Conservation (phyloP, 2,113 vertebrate genomes). For the Hucho hucho region DNA sequence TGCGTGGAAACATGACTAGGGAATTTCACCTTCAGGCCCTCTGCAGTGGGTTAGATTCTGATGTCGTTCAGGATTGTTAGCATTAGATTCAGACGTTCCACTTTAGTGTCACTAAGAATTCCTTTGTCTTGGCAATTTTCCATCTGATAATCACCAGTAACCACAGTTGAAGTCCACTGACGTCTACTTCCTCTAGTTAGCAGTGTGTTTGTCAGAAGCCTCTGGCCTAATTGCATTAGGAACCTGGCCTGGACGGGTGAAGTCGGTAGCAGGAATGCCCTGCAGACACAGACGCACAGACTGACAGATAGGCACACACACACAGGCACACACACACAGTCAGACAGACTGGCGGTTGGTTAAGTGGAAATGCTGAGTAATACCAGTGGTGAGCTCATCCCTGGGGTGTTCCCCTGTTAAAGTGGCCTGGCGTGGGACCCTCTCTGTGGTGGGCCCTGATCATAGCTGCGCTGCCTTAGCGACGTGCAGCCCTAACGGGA, state of each 20-base stretch:
- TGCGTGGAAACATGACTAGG: background rate
- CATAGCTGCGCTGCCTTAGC: conserved; percentile 4
- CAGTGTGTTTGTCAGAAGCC: background rate
- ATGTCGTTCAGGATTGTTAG: too few species aligned
- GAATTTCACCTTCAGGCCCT: background rate
- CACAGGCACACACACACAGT: background rate
- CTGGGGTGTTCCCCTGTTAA: conserved; percentile 4
- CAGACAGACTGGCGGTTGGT: conserved; percentile 4
- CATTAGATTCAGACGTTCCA: background rate
- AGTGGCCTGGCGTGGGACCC: conserved; percentile 36
- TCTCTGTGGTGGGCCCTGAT: too few species aligned
- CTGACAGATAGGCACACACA: background rate
- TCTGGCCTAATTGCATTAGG: conserved; percentile 17
- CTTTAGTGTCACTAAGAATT: conserved; percentile 17
- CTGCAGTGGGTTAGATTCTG: background rate
- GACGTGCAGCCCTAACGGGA: too few species aligned
- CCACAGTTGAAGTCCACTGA: background rate
- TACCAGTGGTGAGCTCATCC: conserved; percentile 54
- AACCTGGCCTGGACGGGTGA: background rate
- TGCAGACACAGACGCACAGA: background rate
- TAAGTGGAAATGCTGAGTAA: conserved; percentile 62
- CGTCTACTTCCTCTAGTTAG: background rate
- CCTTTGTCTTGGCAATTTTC: background rate
- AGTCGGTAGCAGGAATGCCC: background rate
- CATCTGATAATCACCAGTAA: background rate